These are phyloP conservation scores for Aphidoletes aphidimyza DNA, from an alignment of 2,888 invertebrate genomes.

Conservation along the genomic window DNA sequence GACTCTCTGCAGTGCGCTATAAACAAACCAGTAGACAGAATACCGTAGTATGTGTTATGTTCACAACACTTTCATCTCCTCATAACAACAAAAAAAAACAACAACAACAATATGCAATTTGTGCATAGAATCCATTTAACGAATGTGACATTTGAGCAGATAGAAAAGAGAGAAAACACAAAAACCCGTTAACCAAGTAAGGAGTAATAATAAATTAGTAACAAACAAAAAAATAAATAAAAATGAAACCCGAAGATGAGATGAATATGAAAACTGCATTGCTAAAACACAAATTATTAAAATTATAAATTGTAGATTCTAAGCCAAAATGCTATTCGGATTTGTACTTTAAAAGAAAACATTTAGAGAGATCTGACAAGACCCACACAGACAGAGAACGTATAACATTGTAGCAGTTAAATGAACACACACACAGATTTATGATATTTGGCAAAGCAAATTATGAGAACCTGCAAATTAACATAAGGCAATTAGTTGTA, in stretches of 20 bases:
- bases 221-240: background rate
- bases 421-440: background rate
- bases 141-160: constrained; percentile 5
- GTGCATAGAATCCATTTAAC: background rate
- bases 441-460: constrained; percentile 34
- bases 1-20: constrained; percentile 14
- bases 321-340: constrained; percentile 38
- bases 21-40: constrained; percentile 16
- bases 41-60: background rate
- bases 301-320: background rate
- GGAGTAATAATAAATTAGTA: constrained; percentile 17
- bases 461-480: background rate
- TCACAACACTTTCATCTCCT: background rate
- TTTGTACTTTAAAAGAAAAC: constrained; percentile 16
- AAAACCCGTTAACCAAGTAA: constrained; percentile 18
- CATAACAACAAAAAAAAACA: background rate
- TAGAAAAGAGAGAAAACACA: background rate
- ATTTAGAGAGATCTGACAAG: constrained; percentile 22
- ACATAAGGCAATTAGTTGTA: background rate
- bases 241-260: too few species aligned
- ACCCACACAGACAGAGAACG: background rate
- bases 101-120: background rate
- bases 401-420: background rate
- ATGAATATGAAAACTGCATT: background rate
- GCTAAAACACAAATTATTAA: constrained; percentile 18